These are phyloP conservation scores for Spatulosminthurus flaviceps DNA, from an alignment of 2,888 invertebrate genomes.

Conservation along the genomic window DNA sequence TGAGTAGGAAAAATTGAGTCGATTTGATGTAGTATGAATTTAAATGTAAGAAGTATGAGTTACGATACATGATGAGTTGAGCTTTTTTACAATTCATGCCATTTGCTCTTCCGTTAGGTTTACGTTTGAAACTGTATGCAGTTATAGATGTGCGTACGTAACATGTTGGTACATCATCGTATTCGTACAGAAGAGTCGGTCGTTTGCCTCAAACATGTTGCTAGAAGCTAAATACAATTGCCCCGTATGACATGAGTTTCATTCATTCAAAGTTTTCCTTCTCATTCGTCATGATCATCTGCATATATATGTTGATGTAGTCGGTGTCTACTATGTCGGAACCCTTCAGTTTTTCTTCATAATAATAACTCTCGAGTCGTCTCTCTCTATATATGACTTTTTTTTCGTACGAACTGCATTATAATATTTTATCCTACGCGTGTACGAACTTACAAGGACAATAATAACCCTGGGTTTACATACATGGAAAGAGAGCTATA, in stretches of 20 bases:
- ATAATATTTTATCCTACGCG: too few relatives aligned
- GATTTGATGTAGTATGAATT: neutral
- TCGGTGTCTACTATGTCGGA: too few relatives aligned
- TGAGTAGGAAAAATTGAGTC: too few relatives aligned
- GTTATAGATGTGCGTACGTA: neutral
- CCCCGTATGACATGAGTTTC: slow-evolving; percentile 23
- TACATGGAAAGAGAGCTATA: too few relatives aligned
- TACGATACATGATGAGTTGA: slow-evolving; percentile 5
- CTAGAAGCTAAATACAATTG: neutral
- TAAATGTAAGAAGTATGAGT: neutral
- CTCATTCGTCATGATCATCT: neutral
- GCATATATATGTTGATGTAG: neutral
- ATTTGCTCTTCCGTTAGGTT: slow-evolving; percentile 41
- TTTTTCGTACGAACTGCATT: too few relatives aligned
- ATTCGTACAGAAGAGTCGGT: too few relatives aligned
- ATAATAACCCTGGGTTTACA: too few relatives aligned
- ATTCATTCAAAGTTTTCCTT: slow-evolving; percentile 19
- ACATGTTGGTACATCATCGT: neutral
- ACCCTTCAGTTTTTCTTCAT: too few relatives aligned
- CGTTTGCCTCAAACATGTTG: neutral
- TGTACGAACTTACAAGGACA: too few relatives aligned
- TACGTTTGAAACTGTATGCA: neutral
- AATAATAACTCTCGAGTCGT: too few relatives aligned
- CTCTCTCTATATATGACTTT: too few relatives aligned
- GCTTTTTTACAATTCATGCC: slow-evolving; percentile 2